Conservation (phyloP, 2,888 invertebrate genomes). For the Spialia ferax region DNA sequence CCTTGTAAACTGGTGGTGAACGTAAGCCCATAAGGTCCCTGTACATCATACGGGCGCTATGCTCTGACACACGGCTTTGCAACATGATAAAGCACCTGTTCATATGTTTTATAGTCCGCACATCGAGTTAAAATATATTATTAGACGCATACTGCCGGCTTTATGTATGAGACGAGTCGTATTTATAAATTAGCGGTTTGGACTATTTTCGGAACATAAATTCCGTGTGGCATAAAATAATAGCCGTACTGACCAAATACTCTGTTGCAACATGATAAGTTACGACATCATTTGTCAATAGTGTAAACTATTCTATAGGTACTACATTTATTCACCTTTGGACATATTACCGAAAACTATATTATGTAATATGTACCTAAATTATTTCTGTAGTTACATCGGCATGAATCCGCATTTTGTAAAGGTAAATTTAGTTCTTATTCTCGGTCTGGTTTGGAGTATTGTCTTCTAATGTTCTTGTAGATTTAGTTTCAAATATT, state of each 20-base stretch:
- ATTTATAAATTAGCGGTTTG: conserved; percentile 40
- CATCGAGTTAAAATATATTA: conserved; percentile 70
- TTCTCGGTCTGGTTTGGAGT: too few relatives aligned
- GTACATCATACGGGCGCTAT: conserved; percentile 75
- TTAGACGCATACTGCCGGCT: conserved; percentile 49
- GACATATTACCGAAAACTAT: not conserved
- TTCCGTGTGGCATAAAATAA: conserved; percentile 37
- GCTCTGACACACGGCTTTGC: conserved; percentile 79
- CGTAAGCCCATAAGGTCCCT: conserved; percentile 75
- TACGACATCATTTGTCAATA: conserved; percentile 36
- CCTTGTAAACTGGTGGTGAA: conserved; percentile 55
- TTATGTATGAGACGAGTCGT: conserved; percentile 40
- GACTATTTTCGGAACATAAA: conserved; percentile 40
- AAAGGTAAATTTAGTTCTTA: too few relatives aligned
- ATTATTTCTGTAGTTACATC: too few relatives aligned
- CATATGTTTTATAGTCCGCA: conserved; percentile 80
- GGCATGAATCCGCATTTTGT: too few relatives aligned
- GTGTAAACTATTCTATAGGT: conserved; percentile 28
- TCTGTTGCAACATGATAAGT: conserved; percentile 38
- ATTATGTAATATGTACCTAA: too few relatives aligned
- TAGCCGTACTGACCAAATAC: conserved; percentile 39
- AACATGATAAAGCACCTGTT: conserved; percentile 81
- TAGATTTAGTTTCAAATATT: too few relatives aligned
- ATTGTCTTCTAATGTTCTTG: too few relatives aligned
- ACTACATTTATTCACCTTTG: conserved; percentile 14